These are phyloP conservation scores for Pempheris klunzingeri DNA, from an alignment of 2,797 vertebrate genomes.

Conservation along the genomic window DNA sequence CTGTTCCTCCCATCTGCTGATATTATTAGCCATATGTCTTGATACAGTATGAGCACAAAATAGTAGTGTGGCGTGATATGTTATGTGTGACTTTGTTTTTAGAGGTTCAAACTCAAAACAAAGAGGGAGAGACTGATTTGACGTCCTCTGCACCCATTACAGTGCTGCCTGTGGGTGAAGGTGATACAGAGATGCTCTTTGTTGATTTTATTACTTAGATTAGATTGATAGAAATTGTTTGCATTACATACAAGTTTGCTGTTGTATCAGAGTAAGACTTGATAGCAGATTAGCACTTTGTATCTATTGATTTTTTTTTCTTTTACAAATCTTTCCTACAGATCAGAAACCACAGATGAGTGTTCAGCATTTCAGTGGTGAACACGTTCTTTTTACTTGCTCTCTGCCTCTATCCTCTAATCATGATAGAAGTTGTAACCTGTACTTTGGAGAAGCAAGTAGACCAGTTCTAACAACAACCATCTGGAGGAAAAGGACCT, in stretches of 20 bases:
- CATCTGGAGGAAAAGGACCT: rapidly evolving
- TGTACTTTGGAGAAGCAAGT: constrained; percentile 47
- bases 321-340: neutral
- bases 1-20: neutral
- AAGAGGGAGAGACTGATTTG: neutral
- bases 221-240: too few relatives aligned
- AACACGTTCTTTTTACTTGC: rapidly evolving
- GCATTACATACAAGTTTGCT: too few relatives aligned
- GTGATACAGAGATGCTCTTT: neutral
- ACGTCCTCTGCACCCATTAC: too few relatives aligned
- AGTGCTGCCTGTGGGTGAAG: rapidly evolving
- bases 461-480: rapidly evolving
- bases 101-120: neutral
- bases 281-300: neutral
- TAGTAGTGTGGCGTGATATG: neutral
- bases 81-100: neutral
- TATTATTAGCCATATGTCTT: neutral
- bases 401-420: constrained; percentile 26
- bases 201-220: neutral
- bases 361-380: rapidly evolving
- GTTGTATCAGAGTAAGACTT: too few relatives aligned
- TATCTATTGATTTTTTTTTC: neutral
- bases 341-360: constrained; percentile 9
- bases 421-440: neutral
- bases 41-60: neutral